Percentiles rank a stretch among this genome's conserved stretches.
Evolutionary conservation across 2,797 vertebrate species (phyloP).

Genomic region (Muraenolepis orangiensis): DNA sequence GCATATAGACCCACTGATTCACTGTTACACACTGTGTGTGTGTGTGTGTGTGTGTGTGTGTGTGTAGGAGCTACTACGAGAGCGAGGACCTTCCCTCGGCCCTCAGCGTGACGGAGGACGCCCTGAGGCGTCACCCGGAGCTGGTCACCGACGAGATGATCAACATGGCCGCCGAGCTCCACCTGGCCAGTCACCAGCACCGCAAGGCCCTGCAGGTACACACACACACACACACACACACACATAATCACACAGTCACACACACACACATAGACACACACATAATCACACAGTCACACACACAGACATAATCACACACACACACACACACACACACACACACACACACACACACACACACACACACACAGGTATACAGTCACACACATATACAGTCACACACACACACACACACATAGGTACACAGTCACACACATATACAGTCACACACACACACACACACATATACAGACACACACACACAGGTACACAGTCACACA

Average conservation of each 20-base stretch:
- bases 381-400: too few species aligned
- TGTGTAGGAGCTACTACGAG: constrained; percentile 93
- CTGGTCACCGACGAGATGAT: constrained; percentile 90
- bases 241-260: background rate
- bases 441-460: too few species aligned
- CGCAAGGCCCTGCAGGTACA: constrained; percentile 84
- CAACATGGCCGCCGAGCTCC: constrained; percentile 93
- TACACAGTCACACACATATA: too few species aligned
- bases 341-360: too few species aligned
- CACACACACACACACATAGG: too few species aligned
- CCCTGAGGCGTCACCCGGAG: constrained; percentile 83
- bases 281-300: too few species aligned
- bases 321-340: too few species aligned
- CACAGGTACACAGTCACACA: too few species aligned
- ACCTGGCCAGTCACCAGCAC: constrained; percentile 88
- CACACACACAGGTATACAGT: too few species aligned
- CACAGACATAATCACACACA: too few species aligned
- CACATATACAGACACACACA: too few species aligned
- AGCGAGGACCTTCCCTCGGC: constrained; percentile 87
- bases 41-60: constrained; percentile 1
- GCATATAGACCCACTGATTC: too few species aligned
- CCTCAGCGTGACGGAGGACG: constrained; percentile 89
- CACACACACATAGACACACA: background rate
- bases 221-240: background rate
- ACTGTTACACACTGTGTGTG: background rate